Evolutionary conservation across 2,888 invertebrate genomes (phyloP).

Genomic region (Chloroclystis v-ata): DNA sequence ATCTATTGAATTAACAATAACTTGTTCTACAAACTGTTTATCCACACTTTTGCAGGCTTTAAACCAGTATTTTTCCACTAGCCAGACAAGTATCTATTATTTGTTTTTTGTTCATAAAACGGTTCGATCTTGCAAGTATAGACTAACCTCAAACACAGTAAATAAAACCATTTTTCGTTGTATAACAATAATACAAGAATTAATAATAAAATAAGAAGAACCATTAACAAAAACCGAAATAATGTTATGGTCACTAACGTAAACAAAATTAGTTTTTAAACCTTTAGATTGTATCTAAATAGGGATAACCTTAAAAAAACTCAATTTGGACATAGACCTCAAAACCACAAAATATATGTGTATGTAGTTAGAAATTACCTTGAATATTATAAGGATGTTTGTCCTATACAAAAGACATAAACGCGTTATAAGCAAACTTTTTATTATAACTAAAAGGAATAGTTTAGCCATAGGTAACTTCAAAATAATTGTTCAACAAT

Average conservation of each 20-base stretch:
- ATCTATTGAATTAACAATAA: background rate
- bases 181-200: no score
- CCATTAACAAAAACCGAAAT: no score
- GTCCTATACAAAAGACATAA: slow-evolving; percentile 25
- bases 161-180: no score
- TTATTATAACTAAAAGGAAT: background rate
- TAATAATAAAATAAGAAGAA: no score
- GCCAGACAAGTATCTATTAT: slow-evolving; percentile 26
- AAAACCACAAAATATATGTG: background rate
- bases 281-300: background rate
- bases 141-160: background rate
- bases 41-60: background rate
- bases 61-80: slow-evolving; percentile 23
- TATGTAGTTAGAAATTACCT: background rate
- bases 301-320: slow-evolving; percentile 9
- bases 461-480: no score
- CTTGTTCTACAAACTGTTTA: no score
- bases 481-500: no score
- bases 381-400: background rate
- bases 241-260: no score
- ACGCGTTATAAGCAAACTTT: slow-evolving; percentile 17
- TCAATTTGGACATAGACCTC: background rate
- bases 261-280: no score
- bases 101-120: slow-evolving; percentile 26
- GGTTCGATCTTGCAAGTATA: slow-evolving; percentile 16